Evolutionary conservation across 2,888 invertebrate species (phyloP), one percentile per base, ranked within the genome.

Genomic region (Apodemia duryi): DNA sequence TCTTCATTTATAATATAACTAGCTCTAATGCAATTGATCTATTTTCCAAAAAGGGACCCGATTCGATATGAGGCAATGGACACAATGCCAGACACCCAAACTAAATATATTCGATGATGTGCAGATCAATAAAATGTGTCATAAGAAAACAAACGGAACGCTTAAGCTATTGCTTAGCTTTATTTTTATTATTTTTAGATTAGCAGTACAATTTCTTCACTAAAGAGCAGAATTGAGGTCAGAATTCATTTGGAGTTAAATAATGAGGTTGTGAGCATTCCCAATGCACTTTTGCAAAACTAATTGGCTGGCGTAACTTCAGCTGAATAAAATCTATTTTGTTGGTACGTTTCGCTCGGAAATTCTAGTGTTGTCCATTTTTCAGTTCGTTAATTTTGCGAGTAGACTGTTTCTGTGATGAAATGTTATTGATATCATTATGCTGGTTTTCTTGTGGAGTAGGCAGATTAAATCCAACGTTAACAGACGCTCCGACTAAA

Each of bases 231-330:
- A 74, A 75, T 74, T 74, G 73, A 70, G 73, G 77, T 78, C 73
- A 70, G 74, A 77, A 77, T 79, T 69, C 62, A 64, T 72, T 80
- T 74, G 75, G 75, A 77, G 78, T 74, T 73, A 73, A 78, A 76
- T 81, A 82, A 83, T 84, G 78, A 78, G 77, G 77, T 77, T 74
- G 75, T 72, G 76, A 83, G 81, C 81, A 83, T 83, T 84, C 82
- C 78, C 78, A 79, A 84, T 85, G 85, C 84, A 82, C 82, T 85
- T 82, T 80, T 76, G 80, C 79, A 78, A 80, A 84, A 84, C 83
- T 86, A 86, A 88, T 87, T 87, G 86, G 85, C 79, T 80, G 72
- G 76, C 74, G 79, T 78, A 81, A 82, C 83, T 84, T 80, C 78
- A 79, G 75, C 79, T 77, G 84, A 86, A 85, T 86, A 84, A 85